Evolutionary conservation across 1,140 invertebrate species (phyloP).

Genomic region (Drosophila teissieri): DNA sequence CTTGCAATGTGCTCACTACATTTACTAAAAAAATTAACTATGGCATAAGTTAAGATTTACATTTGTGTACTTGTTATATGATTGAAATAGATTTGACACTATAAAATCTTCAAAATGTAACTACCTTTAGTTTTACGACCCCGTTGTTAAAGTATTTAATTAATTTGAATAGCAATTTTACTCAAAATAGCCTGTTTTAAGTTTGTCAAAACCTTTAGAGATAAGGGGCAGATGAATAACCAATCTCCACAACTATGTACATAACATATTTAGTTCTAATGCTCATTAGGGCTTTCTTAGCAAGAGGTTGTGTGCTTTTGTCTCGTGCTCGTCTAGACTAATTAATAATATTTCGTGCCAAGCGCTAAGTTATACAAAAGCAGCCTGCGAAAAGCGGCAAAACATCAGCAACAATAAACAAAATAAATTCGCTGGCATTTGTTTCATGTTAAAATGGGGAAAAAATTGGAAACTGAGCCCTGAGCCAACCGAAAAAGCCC

Average conservation of each 20-base stretch:
- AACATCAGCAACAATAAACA: constrained; percentile 55
- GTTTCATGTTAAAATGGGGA: constrained; percentile 37
- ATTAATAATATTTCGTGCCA: constrained; percentile 79
- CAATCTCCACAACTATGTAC: constrained; percentile 4
- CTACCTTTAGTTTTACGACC: too few relatives aligned
- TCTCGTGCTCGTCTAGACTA: constrained; percentile 65
- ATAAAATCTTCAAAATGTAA: too few relatives aligned
- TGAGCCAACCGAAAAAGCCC: constrained; percentile 4
- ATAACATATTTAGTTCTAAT: constrained; percentile 21
- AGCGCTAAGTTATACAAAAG: constrained; percentile 69
- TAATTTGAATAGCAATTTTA: too few relatives aligned
- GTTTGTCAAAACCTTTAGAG: not conserved
- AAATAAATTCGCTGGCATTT: constrained; percentile 60
- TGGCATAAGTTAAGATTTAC: too few relatives aligned
- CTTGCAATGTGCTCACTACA: too few relatives aligned
- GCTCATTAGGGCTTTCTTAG: constrained; percentile 26
- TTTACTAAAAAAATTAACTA: too few relatives aligned
- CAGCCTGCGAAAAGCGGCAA: constrained; percentile 15
- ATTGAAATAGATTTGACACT: too few relatives aligned
- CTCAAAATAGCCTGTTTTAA: too few relatives aligned
- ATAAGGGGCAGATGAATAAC: not conserved
- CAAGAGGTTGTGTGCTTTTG: constrained; percentile 34
- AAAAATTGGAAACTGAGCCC: constrained; percentile 46
- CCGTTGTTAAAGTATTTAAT: too few relatives aligned
- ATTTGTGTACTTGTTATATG: too few relatives aligned